Percentiles rank a stretch among this genome's conserved stretches.
phyloP scores from a whole-genome alignment of 2,888 invertebrate genomes.

The Uropetala carovei region DNA sequence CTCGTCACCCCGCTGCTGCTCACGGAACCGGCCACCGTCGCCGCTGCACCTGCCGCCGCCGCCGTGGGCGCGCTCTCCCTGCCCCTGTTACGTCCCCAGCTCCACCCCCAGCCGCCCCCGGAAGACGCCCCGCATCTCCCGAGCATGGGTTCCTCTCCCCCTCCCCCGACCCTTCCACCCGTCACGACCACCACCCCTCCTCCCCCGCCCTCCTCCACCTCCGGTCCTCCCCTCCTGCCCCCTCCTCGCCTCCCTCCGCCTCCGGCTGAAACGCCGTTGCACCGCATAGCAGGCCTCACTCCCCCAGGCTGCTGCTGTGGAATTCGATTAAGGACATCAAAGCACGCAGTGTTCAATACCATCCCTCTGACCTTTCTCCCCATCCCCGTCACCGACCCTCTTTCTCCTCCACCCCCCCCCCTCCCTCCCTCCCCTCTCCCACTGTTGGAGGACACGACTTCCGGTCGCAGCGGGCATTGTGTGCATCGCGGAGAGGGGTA shows the following conservation, averaged over 20 bases:
- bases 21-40: slow-evolving; percentile 42
- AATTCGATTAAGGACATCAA: slow-evolving; percentile 45
- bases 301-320: slow-evolving; percentile 55
- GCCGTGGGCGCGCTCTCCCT: slow-evolving; percentile 75
- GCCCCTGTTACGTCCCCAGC: slow-evolving; percentile 77
- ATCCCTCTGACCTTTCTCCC: neutral
- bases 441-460: neutral
- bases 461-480: slow-evolving; percentile 1
- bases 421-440: neutral
- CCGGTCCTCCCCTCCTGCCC: neutral
- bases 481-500: neutral
- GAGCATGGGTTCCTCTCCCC: neutral
- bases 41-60: slow-evolving; percentile 69
- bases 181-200: slow-evolving; percentile 13
- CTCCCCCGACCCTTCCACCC: neutral
- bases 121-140: slow-evolving; percentile 71
- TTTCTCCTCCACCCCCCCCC: neutral
- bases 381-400: no score
- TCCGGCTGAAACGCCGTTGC: slow-evolving; percentile 36
- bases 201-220: neutral
- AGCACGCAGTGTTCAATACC: neutral
- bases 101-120: slow-evolving; percentile 79
- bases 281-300: slow-evolving; percentile 44
- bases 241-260: neutral
- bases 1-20: slow-evolving; percentile 55